A percentile compares a stretch with the other conserved stretches of the same genome.
phyloP scores from a whole-genome alignment of 2,113 vertebrate genomes.

The Periophthalmodon schlosseri region DNA sequence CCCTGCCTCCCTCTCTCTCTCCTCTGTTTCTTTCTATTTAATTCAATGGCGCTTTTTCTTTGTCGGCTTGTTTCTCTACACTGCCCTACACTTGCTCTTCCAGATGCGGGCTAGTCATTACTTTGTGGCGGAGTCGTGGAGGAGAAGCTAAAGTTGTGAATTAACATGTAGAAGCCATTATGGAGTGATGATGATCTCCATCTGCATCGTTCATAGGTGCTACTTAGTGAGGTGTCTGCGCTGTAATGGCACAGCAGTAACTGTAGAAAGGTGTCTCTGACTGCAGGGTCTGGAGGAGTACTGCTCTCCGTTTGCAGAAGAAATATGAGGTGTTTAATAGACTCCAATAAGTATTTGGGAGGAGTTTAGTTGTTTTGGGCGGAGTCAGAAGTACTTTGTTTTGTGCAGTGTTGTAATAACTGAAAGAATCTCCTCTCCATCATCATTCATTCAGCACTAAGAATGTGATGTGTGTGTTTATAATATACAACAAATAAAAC shows the following conservation, averaged over 20 bases:
- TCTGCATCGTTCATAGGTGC: conserved; percentile 68
- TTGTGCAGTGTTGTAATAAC: background rate
- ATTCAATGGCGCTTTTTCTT: conserved; percentile 42
- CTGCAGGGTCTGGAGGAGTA: conserved; percentile 22
- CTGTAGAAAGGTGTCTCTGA: conserved; percentile 49
- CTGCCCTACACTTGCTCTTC: conserved; percentile 71
- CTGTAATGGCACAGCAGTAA: conserved; percentile 55
- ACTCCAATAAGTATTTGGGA: conserved; percentile 3
- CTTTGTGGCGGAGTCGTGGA: conserved; percentile 72
- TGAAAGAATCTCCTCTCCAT: background rate
- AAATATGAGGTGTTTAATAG: conserved; percentile 18
- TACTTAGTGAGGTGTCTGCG: conserved; percentile 62
- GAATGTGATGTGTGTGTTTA: background rate
- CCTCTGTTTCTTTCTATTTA: conserved; percentile 27
- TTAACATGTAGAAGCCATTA: conserved; percentile 79
- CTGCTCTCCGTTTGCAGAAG: conserved; percentile 12
- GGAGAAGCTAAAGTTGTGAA: conserved; percentile 76
- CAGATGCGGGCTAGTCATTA: conserved; percentile 78
- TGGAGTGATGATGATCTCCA: conserved; percentile 73
- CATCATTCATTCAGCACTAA: background rate
- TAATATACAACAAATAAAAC: background rate
- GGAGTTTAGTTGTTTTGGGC: conserved; percentile 7
- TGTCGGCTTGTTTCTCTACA: conserved; percentile 56
- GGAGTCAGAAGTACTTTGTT: conserved; percentile 7
- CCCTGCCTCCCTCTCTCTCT: conserved; percentile 28